Percentiles rank a stretch among this genome's conserved stretches.
phyloP scores from a whole-genome alignment of 2,888 invertebrate genomes.

The Perithous albicinctus region DNA sequence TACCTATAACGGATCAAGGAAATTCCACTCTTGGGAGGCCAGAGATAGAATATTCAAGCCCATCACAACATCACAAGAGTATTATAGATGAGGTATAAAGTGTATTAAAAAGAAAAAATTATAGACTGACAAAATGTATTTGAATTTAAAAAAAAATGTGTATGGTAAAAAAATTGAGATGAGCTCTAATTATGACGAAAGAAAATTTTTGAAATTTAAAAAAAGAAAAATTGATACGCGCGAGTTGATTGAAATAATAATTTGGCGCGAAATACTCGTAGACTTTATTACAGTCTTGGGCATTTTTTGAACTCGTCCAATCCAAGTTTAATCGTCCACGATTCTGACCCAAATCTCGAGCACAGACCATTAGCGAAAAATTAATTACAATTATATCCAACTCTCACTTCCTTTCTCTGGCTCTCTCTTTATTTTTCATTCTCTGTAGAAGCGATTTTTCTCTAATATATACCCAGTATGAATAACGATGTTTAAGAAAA shows the following conservation, averaged over 20 bases:
- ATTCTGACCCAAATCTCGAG: conserved; percentile 38
- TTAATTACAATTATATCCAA: conserved; percentile 32
- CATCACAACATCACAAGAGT: background rate
- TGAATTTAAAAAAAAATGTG: too few species aligned
- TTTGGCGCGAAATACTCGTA: too few species aligned
- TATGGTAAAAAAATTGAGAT: too few species aligned
- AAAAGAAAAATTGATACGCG: too few species aligned
- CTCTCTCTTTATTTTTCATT: background rate
- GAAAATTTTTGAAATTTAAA: too few species aligned
- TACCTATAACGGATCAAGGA: background rate
- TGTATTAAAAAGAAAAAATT: too few species aligned
- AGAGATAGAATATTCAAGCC: background rate
- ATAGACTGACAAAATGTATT: too few species aligned
- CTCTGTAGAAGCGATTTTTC: background rate
- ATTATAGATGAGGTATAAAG: too few species aligned
- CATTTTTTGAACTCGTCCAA: background rate
- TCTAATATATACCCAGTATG: background rate
- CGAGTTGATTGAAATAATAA: too few species aligned
- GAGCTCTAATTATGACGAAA: too few species aligned
- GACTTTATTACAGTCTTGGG: too few species aligned
- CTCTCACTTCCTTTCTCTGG: background rate
- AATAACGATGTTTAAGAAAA: background rate
- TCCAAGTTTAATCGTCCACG: conserved; percentile 25
- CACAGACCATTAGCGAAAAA: conserved; percentile 45
- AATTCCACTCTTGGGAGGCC: background rate